Evolutionary conservation across 1,140 invertebrate species (phyloP).

Genomic region (Lineus longissimus): DNA sequence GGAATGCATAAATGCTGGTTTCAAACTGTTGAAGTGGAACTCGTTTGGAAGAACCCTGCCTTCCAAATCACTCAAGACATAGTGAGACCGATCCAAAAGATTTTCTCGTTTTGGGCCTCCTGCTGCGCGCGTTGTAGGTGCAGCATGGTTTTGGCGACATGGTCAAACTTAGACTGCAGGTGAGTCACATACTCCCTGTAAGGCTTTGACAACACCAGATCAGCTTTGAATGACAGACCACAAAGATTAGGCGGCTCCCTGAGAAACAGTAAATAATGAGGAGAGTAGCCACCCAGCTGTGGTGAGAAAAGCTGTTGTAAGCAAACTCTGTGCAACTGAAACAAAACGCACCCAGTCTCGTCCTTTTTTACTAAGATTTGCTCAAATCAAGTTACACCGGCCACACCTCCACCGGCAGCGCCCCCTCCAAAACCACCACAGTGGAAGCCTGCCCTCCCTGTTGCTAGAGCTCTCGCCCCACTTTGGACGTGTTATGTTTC

Average conservation of each 20-base stretch:
- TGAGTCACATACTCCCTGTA: neutral
- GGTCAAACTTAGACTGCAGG: neutral
- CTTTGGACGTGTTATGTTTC: too few species aligned
- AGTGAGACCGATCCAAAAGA: neutral
- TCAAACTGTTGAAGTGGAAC: neutral
- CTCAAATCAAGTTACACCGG: neutral
- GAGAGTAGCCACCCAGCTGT: neutral
- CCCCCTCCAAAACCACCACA: too few species aligned
- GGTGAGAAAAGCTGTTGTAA: neutral
- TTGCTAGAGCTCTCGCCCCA: too few species aligned
- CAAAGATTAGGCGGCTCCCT: neutral
- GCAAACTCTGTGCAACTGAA: neutral
- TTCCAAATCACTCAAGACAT: neutral
- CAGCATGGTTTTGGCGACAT: neutral
- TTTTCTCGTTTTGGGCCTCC: neutral
- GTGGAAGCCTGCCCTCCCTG: too few species aligned
- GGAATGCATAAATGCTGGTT: neutral
- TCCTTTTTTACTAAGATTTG: neutral
- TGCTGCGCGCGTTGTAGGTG: neutral
- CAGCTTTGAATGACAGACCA: neutral
- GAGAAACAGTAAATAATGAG: neutral
- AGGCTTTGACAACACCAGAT: neutral
- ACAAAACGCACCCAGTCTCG: neutral
- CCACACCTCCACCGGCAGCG: neutral
- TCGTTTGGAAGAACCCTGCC: neutral